Conservation (phyloP, 2,113 vertebrate species). For the Oncorhynchus kisutch region DNA sequence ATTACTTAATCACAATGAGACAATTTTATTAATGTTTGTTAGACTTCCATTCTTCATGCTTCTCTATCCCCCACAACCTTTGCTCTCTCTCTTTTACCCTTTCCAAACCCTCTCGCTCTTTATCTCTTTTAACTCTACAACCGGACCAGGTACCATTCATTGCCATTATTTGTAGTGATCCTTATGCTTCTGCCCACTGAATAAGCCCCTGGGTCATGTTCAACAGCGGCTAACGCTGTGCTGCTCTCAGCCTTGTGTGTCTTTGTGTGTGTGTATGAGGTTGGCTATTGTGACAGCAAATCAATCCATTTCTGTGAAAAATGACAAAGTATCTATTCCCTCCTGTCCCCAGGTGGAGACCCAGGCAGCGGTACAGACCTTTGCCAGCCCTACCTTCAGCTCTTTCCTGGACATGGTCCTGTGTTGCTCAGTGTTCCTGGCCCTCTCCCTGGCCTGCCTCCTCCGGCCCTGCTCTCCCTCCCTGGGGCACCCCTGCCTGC, state of each 20-base stretch:
- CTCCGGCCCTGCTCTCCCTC: constrained; percentile 75
- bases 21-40: not conserved
- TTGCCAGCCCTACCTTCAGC: constrained; percentile 93
- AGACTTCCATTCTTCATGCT: not conserved
- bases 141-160: no score
- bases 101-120: not conserved
- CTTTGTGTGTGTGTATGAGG: no score
- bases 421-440: constrained; percentile 86
- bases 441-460: constrained; percentile 91
- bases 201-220: no score
- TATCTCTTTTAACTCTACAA: not conserved
- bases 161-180: no score
- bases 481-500: constrained; percentile 58
- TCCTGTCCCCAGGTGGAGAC: constrained; percentile 64
- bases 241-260: no score
- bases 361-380: constrained; percentile 81
- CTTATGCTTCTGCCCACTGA: no score
- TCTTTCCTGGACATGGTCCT: constrained; percentile 92
- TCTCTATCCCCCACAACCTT: not conserved
- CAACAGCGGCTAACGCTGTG: no score
- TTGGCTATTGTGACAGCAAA: no score
- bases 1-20: not conserved
- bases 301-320: no score
- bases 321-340: not conserved
- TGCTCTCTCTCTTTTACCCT: not conserved